These are phyloP conservation scores for Zootermopsis nevadensis DNA, from an alignment of 2,888 invertebrate species.

Conservation along the genomic window DNA sequence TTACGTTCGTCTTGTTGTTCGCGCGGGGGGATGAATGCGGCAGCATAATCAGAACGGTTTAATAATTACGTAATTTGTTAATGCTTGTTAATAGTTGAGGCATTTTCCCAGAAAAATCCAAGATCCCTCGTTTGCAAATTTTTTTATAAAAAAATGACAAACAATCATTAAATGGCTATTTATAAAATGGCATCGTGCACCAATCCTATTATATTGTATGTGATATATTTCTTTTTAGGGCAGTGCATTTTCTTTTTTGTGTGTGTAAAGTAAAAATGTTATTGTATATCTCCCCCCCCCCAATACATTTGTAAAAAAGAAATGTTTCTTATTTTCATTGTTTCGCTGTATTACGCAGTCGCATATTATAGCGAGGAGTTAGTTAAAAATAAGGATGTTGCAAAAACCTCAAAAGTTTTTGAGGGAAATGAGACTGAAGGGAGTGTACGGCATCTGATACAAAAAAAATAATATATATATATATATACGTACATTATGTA, in stretches of 20 bases:
- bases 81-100: slow-evolving; percentile 45
- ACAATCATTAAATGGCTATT: slow-evolving; percentile 47
- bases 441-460: slow-evolving; percentile 58
- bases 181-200: slow-evolving; percentile 57
- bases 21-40: slow-evolving; percentile 15
- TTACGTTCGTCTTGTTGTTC: slow-evolving; percentile 34
- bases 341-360: slow-evolving; percentile 53
- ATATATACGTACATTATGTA: slow-evolving; percentile 31
- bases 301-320: slow-evolving; percentile 62
- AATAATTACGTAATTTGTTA: slow-evolving; percentile 33
- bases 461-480: slow-evolving; percentile 46
- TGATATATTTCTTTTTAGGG: slow-evolving; percentile 67
- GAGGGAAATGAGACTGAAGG: slow-evolving; percentile 64
- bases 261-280: slow-evolving; percentile 53
- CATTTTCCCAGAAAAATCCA: slow-evolving; percentile 53
- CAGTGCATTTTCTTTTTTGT: slow-evolving; percentile 57
- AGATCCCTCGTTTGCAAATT: slow-evolving; percentile 49
- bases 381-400: slow-evolving; percentile 50
- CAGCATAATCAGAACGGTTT: slow-evolving; percentile 17
- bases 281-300: slow-evolving; percentile 52
- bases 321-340: slow-evolving; percentile 55
- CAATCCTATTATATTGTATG: slow-evolving; percentile 65
- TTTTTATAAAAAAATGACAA: slow-evolving; percentile 33
- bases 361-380: slow-evolving; percentile 47
- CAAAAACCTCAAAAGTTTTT: slow-evolving; percentile 50